Conservation (phyloP, 2,797 vertebrate genomes). For the Graptemys geographica region DNA sequence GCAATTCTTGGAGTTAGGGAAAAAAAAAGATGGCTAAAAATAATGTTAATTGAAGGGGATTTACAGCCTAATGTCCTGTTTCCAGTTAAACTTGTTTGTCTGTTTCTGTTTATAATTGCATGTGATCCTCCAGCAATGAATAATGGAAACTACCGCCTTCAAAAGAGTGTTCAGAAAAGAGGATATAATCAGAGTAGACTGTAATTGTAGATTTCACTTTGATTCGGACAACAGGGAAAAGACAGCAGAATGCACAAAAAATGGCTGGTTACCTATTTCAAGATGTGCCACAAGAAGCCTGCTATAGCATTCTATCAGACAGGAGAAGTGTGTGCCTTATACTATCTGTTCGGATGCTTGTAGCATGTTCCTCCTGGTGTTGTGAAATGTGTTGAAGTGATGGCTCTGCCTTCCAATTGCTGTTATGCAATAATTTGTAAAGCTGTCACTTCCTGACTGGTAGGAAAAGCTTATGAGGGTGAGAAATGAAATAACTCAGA, state of each 20-base stretch:
- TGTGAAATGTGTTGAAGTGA: too few relatives aligned
- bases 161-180: not conserved
- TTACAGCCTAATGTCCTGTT: not conserved
- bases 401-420: too few relatives aligned
- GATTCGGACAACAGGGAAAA: fast-evolving
- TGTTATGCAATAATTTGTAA: too few relatives aligned
- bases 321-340: too few relatives aligned
- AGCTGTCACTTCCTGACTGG: too few relatives aligned
- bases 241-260: conserved; percentile 42
- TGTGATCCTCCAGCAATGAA: conserved; percentile 68
- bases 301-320: too few relatives aligned
- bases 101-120: conserved; percentile 49
- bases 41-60: not conserved
- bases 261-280: conserved; percentile 72
- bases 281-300: conserved; percentile 71
- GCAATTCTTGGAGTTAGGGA: not conserved
- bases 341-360: too few relatives aligned
- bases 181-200: conserved; percentile 10
- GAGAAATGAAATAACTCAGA: too few relatives aligned
- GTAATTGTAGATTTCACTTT: conserved; percentile 41
- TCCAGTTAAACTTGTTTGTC: not conserved
- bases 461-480: too few relatives aligned
- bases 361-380: too few relatives aligned
- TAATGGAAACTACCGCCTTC: conserved; percentile 43
- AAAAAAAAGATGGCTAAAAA: too few relatives aligned